Evolutionary conservation across 37 sponge, comb jelly and placozoan species (phyloP), one percentile per base, ranked within the genome.

Genomic region (Cladorhizidae sp.): DNA sequence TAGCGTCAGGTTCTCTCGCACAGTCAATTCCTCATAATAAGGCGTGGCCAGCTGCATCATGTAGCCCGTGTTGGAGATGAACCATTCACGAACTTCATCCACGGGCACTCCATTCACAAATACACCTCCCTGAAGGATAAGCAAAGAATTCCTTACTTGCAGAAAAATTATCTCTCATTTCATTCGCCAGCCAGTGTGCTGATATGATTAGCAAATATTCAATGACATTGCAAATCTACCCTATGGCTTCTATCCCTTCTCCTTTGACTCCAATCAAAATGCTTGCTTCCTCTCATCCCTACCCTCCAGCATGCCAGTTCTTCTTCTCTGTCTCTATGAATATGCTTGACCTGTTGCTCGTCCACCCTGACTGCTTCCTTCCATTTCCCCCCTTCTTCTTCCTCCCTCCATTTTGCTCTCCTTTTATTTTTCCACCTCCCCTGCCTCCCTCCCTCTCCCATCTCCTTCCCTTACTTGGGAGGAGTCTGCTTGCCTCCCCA

Each of bases 21-120:
- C 89, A 0, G 89, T 88, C 79, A 88, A 73, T 67, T 82, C 84
- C 78, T 83, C 79, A 73, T 88, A 88, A 67, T 88, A 88, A 29
- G 89, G 89, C 8, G 74, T 72, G 26, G 84, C 84, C 79, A 88
- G 62, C 74, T 88, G 89, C 18, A 88, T 83, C 26, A 88, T 84
- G 36, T 88, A 88, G 26, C 89, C 89, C 72, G 89, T 88, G 72
- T 88, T 70, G 45, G 79, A 32, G 23, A 77, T 56, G 67, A 83
- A 88, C 89, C 89, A 88, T 54, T 76, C 78, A 26, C 57, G 64
- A 36, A 61, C 57, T 31, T 78, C 6, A 0, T 88, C 83, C 35
- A 88, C 21, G 26, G 79, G 79, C 3, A 40, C 36, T 26, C 89
- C 84, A 88, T 88, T 88, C 28, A 88, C 78, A 25, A 36, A 77